Percentiles rank a stretch among this genome's conserved stretches.
These are phyloP conservation scores for Emberiza fucata DNA, from an alignment of 2,113 vertebrate species.

Conservation along the genomic window DNA sequence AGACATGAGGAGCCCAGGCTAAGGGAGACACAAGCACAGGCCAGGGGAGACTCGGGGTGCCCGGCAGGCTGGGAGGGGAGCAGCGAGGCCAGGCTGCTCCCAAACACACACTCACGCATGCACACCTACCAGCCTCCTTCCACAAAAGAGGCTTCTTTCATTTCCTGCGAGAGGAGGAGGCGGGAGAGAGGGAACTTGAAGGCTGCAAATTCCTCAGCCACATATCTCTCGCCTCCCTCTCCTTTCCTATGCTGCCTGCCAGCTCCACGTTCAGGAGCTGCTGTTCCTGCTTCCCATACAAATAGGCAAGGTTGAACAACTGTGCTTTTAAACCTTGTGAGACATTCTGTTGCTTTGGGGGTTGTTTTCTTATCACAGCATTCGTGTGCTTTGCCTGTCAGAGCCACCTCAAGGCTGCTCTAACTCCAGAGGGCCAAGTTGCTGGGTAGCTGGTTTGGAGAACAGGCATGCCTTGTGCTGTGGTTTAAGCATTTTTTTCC, in stretches of 20 bases:
- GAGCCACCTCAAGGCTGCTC: background rate
- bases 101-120: background rate
- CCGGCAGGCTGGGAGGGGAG: rapidly evolving
- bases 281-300: background rate
- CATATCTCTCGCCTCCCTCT: constrained; percentile 39
- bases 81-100: background rate
- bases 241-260: background rate
- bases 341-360: background rate
- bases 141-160: constrained; percentile 43
- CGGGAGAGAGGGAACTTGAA: constrained; percentile 6
- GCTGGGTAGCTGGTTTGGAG: background rate
- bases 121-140: constrained; percentile 4
- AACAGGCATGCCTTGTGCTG: background rate
- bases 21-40: too few species aligned
- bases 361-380: background rate
- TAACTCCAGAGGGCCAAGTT: background rate
- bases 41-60: background rate
- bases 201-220: constrained; percentile 39
- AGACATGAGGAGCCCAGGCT: too few species aligned
- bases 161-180: constrained; percentile 8
- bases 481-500: background rate
- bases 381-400: background rate
- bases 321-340: background rate
- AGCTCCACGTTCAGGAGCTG: background rate
- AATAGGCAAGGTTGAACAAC: background rate